phyloP scores from a whole-genome alignment of 2,888 invertebrate species.

The Trichogramma evanescens region DNA sequence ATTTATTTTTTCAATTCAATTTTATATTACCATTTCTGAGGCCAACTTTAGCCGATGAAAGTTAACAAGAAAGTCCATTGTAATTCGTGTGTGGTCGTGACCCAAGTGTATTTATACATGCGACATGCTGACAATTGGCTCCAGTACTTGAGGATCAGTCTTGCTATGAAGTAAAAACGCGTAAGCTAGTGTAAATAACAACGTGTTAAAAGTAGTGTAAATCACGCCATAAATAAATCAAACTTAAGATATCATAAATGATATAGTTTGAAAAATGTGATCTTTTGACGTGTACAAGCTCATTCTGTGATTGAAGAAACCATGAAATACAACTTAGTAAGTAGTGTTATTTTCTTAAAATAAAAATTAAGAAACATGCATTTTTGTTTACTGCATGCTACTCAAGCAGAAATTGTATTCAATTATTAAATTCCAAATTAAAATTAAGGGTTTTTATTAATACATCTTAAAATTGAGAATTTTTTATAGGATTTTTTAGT shows the following conservation, averaged over 20 bases:
- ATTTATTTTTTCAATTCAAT: not conserved
- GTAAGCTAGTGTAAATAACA: not conserved
- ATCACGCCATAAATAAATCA: too few relatives aligned
- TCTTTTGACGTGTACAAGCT: too few relatives aligned
- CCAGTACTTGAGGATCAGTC: constrained; percentile 40
- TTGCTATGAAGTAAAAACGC: constrained; percentile 29
- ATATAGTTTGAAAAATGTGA: too few relatives aligned
- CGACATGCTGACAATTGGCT: constrained; percentile 39
- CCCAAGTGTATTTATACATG: constrained; percentile 47
- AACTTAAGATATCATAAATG: too few relatives aligned
- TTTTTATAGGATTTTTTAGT: not conserved
- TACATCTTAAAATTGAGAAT: not conserved
- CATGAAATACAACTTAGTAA: too few relatives aligned
- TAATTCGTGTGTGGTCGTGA: constrained; percentile 46
- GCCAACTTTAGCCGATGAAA: constrained; percentile 39
- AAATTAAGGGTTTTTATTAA: not conserved
- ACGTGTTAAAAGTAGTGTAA: too few relatives aligned
- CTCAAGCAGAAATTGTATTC: not conserved
- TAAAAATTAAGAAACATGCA: too few relatives aligned
- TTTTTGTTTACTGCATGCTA: too few relatives aligned
- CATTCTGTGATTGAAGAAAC: too few relatives aligned
- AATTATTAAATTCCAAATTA: not conserved
- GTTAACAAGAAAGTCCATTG: constrained; percentile 47
- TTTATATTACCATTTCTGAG: not conserved
- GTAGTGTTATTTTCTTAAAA: too few relatives aligned